A percentile compares a stretch with the other conserved stretches of the same genome.
phyloP scores from a whole-genome alignment of 2,888 invertebrate genomes.

The Drosophila phalerata region DNA sequence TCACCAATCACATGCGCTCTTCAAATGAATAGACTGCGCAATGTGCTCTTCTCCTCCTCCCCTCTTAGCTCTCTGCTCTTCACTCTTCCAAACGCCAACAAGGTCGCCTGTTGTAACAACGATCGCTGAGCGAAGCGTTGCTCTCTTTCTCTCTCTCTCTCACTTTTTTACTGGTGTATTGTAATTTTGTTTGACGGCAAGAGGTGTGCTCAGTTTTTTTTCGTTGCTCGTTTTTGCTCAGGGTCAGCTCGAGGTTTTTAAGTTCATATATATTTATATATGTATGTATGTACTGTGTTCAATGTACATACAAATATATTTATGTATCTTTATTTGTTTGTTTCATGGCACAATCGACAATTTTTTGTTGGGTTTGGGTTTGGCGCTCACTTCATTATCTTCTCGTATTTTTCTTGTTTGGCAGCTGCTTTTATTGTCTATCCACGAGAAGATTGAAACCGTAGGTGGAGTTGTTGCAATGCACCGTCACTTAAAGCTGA shows the following conservation, averaged over 20 bases:
- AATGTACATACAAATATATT: constrained; percentile 15
- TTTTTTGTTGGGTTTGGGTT: constrained; percentile 46
- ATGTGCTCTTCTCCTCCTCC: constrained; percentile 27
- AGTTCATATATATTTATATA: constrained; percentile 41
- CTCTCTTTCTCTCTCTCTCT: constrained; percentile 24
- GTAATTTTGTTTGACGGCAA: constrained; percentile 61
- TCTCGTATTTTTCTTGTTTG: constrained; percentile 55
- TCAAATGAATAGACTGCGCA: constrained; percentile 53
- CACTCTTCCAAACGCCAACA: constrained; percentile 41
- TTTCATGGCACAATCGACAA: constrained; percentile 60
- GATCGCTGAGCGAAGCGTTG: constrained; percentile 26
- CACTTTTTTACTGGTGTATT: constrained; percentile 27
- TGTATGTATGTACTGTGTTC: constrained; percentile 1
- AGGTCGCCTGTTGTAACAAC: constrained; percentile 62
- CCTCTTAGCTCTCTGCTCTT: too few species aligned
- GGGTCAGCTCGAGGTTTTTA: constrained; percentile 85
- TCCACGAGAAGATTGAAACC: constrained; percentile 59
- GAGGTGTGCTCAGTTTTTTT: constrained; percentile 53
- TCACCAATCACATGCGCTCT: constrained; percentile 34
- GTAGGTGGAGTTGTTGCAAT: constrained; percentile 60
- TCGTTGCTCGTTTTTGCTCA: constrained; percentile 78
- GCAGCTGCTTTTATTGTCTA: constrained; percentile 49
- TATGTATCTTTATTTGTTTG: constrained; percentile 56
- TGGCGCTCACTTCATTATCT: constrained; percentile 62
- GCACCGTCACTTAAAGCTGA: constrained; percentile 39